Evolutionary conservation across 2,888 invertebrate genomes (phyloP).

Genomic region (Asteroscopus sphinx): DNA sequence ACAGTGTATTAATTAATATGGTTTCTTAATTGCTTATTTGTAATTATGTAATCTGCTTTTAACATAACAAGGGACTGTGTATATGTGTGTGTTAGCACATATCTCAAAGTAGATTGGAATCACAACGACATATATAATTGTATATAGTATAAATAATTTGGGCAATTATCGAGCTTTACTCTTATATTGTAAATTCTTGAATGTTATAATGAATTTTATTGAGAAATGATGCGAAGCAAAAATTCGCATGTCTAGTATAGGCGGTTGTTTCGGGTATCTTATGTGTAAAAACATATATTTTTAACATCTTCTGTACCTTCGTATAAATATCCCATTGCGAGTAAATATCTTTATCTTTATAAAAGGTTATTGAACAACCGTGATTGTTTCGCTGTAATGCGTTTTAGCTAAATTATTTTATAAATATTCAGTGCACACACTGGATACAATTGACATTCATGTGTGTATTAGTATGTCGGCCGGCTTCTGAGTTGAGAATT

Average conservation of each 20-base stretch:
- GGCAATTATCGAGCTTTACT: conserved; percentile 60
- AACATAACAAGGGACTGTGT: not conserved
- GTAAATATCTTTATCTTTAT: too few species aligned
- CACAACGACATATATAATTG: conserved; percentile 39
- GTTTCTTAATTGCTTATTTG: conserved; percentile 21
- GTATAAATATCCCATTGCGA: too few species aligned
- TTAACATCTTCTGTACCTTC: too few species aligned
- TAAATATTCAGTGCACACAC: not conserved
- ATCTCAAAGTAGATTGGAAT: conserved; percentile 6
- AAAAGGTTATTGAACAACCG: not conserved
- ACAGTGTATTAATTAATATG: conserved; percentile 28
- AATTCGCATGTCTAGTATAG: too few species aligned
- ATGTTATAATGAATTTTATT: conserved; percentile 42
- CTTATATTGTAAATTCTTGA: conserved; percentile 46
- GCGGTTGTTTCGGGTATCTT: too few species aligned
- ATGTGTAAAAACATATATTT: too few species aligned
- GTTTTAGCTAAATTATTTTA: conserved; percentile 19
- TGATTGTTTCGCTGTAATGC: conserved; percentile 2
- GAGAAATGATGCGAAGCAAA: conserved; percentile 8
- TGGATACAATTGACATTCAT: not conserved
- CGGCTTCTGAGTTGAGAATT: too few species aligned
- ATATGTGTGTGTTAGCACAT: not conserved
- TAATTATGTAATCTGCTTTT: conserved; percentile 22
- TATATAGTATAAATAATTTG: conserved; percentile 55
- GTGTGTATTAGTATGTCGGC: too few species aligned